phyloP scores from a whole-genome alignment of 1,140 invertebrate genomes.

The Saccostrea cuccullata region DNA sequence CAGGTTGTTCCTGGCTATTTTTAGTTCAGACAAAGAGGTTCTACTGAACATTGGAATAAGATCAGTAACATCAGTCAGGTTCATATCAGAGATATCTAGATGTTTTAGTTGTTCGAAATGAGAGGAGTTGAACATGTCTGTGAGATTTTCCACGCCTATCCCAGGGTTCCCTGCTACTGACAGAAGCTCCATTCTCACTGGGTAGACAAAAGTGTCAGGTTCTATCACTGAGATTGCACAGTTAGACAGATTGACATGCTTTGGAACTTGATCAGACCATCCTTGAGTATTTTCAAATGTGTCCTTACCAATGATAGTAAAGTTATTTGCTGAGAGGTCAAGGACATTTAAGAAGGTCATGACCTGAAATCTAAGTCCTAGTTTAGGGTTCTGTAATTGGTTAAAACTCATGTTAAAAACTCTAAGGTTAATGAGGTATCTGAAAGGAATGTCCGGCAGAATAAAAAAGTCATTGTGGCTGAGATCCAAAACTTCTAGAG shows the following conservation, averaged over 20 bases:
- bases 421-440: constrained; percentile 59
- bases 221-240: constrained; percentile 68
- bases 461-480: constrained; percentile 63
- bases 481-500: constrained; percentile 64
- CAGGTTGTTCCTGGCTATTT: constrained; percentile 64
- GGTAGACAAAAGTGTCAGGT: constrained; percentile 52
- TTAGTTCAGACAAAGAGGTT: constrained; percentile 51
- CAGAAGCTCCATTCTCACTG: constrained; percentile 61
- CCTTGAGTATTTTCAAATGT: constrained; percentile 62
- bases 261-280: constrained; percentile 38
- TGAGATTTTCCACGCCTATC: constrained; percentile 58
- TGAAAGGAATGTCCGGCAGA: constrained; percentile 62
- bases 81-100: constrained; percentile 61
- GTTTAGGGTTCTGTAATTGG: constrained; percentile 55
- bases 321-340: constrained; percentile 68
- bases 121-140: constrained; percentile 57
- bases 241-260: constrained; percentile 64
- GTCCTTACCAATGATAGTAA: constrained; percentile 55
- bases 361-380: constrained; percentile 67
- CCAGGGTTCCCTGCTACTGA: constrained; percentile 64
- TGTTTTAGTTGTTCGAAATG: constrained; percentile 52
- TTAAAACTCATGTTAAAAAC: constrained; percentile 71
- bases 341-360: constrained; percentile 58
- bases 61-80: constrained; percentile 55
- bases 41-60: constrained; percentile 50